Evolutionary conservation across 2,113 vertebrate genomes (phyloP).

Genomic region (Mus musculus): DNA sequence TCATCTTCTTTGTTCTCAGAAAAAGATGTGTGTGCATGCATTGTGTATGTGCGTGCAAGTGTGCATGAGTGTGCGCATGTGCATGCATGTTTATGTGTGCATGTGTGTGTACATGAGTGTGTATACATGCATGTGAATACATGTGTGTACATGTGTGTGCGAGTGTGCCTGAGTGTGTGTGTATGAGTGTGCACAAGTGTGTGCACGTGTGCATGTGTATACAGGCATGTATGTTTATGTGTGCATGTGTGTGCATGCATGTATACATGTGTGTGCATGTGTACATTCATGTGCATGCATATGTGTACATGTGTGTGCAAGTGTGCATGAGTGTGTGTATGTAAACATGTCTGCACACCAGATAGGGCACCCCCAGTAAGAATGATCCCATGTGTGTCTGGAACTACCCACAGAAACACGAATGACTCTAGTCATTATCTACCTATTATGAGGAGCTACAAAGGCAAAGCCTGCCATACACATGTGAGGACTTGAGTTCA

Average conservation of each 20-base stretch:
- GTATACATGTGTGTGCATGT: not conserved
- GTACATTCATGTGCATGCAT: too few species aligned
- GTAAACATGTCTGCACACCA: not conserved
- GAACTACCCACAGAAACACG: not conserved
- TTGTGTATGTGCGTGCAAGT: not conserved
- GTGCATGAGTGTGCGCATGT: too few species aligned
- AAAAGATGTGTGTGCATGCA: not conserved
- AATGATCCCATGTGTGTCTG: too few species aligned
- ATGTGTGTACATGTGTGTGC: not conserved
- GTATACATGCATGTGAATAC: too few species aligned
- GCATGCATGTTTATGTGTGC: not conserved
- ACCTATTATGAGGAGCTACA: not conserved
- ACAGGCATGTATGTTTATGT: not conserved
- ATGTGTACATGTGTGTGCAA: too few species aligned
- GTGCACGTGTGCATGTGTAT: not conserved
- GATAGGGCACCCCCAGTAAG: not conserved
- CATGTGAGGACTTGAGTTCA: not conserved
- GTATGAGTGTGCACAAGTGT: too few species aligned
- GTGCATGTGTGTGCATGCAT: not conserved
- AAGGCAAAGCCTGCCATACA: not conserved
- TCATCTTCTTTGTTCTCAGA: not conserved
- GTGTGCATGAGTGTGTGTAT: not conserved
- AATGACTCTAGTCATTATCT: too few species aligned
- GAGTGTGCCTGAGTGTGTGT: too few species aligned
- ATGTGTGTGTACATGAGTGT: not conserved